Conservation (phyloP, 2,113 vertebrate genomes). For the Nematolebias whitei region DNA sequence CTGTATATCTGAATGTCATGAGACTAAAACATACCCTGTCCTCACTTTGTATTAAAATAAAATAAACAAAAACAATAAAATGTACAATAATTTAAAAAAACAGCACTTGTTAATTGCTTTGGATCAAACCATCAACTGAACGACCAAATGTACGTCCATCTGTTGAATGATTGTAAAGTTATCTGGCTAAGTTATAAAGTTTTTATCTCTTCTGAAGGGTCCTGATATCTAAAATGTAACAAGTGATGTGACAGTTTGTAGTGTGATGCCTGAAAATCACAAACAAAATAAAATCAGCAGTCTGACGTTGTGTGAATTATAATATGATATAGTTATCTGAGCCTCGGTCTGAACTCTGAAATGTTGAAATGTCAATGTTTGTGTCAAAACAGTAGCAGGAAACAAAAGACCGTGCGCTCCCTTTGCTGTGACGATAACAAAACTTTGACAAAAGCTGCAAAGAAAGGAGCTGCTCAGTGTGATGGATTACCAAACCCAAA, state of each 20-base stretch:
- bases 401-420: not conserved
- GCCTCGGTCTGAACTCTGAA: conserved; percentile 5
- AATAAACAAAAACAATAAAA: no score
- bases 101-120: no score
- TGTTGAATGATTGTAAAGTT: no score
- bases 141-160: no score
- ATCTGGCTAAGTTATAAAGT: no score
- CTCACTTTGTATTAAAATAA: no score
- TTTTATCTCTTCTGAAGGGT: no score
- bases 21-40: no score
- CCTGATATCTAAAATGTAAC: not conserved
- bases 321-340: not conserved
- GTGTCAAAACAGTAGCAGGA: conserved; percentile 7
- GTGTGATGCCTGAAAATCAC: not conserved
- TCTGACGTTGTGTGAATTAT: not conserved
- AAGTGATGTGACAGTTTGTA: not conserved
- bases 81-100: no score
- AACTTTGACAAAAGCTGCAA: conserved; percentile 19
- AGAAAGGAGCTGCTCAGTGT: not conserved
- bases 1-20: no score
- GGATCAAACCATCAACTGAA: no score
- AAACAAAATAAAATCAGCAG: not conserved
- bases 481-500: conserved; percentile 24
- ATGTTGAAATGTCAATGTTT: conserved; percentile 29
- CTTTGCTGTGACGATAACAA: not conserved